These are phyloP conservation scores for Romanogobio albipinnatus DNA, from an alignment of 2,113 vertebrate genomes.

Conservation along the genomic window DNA sequence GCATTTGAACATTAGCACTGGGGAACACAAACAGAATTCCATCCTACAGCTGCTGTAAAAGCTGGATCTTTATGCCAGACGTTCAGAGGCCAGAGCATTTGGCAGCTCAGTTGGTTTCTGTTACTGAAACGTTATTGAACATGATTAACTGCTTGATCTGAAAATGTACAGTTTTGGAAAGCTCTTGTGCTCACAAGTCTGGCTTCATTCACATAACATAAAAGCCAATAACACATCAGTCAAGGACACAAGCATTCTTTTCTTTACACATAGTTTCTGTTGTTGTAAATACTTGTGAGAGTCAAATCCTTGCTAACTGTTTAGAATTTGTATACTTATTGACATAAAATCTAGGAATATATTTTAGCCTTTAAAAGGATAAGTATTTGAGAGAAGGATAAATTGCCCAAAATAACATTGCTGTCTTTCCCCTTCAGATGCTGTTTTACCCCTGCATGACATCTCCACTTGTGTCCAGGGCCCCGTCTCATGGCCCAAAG, in stretches of 20 bases:
- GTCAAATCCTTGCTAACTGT: neutral
- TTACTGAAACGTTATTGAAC: slow-evolving; percentile 33
- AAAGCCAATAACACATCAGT: neutral
- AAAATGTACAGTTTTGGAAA: slow-evolving; percentile 45
- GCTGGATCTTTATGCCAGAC: slow-evolving; percentile 27
- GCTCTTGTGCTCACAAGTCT: neutral
- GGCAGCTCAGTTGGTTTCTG: slow-evolving; percentile 43
- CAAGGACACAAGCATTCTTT: neutral
- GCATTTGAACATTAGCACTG: neutral
- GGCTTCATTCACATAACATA: slow-evolving; percentile 6
- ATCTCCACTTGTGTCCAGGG: neutral
- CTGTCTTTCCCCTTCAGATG: neutral
- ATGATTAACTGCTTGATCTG: slow-evolving; percentile 42
- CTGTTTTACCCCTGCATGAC: neutral
- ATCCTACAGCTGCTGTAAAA: slow-evolving; percentile 37
- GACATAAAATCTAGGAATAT: neutral
- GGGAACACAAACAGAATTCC: slow-evolving; percentile 2
- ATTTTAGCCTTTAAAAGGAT: neutral
- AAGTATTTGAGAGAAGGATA: neutral
- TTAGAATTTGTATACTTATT: neutral
- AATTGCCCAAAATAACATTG: neutral
- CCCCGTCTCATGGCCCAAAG: neutral
- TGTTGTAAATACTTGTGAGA: neutral
- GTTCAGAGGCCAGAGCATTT: slow-evolving; percentile 37
- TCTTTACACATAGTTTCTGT: slow-evolving; percentile 3